Evolutionary conservation across 1,140 invertebrate species (phyloP).

Genomic region (Formica exsecta): DNA sequence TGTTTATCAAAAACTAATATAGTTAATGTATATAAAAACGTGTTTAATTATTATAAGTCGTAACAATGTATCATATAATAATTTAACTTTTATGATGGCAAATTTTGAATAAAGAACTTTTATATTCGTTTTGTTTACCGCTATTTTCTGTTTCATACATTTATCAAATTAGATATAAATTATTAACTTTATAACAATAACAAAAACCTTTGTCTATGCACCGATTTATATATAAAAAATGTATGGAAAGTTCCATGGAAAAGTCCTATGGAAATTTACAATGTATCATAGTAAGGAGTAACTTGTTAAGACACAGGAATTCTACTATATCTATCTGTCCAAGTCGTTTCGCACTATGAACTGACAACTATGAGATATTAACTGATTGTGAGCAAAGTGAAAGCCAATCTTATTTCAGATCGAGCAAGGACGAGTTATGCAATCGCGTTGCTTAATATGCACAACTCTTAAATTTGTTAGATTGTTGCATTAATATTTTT

Average conservation of each 20-base stretch:
- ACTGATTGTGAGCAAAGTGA: constrained; percentile 74
- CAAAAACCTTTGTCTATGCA: constrained; percentile 24
- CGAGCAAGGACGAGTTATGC: constrained; percentile 72
- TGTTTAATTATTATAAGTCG: neutral
- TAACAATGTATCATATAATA: neutral
- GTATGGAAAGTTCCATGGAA: neutral
- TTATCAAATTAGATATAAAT: neutral
- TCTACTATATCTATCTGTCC: constrained; percentile 5
- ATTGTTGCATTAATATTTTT: constrained; percentile 26
- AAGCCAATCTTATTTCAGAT: constrained; percentile 75
- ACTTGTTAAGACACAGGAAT: neutral
- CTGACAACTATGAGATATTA: constrained; percentile 77
- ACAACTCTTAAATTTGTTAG: constrained; percentile 67
- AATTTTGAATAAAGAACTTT: neutral
- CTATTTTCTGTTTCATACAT: constrained; percentile 28
- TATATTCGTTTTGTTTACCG: neutral
- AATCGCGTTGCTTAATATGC: constrained; percentile 74
- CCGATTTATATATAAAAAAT: neutral
- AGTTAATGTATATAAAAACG: neutral
- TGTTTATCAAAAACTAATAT: neutral
- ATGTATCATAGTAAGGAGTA: constrained; percentile 3
- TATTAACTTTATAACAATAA: neutral
- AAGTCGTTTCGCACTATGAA: constrained; percentile 45
- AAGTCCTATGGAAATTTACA: too few relatives aligned
- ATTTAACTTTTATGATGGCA: neutral